Conservation (phyloP, 2,888 invertebrate genomes). For the Phaedon cochleariae region DNA sequence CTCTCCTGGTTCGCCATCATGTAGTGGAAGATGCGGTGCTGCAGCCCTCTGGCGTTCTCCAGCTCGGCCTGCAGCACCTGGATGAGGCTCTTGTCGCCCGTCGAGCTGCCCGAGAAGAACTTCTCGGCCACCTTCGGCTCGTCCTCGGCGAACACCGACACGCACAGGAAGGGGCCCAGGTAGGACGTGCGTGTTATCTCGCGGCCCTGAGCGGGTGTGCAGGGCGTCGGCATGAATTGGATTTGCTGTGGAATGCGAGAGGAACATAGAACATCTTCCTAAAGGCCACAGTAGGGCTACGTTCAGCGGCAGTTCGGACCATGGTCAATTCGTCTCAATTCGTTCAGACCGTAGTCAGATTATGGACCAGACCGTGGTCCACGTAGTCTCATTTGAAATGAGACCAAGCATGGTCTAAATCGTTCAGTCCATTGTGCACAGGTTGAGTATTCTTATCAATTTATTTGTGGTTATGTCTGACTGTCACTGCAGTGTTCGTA, state of each 20-base stretch:
- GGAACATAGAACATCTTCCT: no score
- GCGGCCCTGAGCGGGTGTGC: conserved; percentile 81
- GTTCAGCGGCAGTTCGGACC: no score
- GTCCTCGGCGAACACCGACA: conserved; percentile 94
- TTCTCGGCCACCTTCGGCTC: conserved; percentile 70
- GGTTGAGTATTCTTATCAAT: no score
- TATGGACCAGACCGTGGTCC: no score
- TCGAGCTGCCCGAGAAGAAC: conserved; percentile 66
- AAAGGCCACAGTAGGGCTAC: no score
- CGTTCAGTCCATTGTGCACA: no score
- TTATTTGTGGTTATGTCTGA: no score
- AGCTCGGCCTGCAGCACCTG: conserved; percentile 80
- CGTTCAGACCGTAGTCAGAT: no score
- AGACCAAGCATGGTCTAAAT: no score
- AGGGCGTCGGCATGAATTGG: conserved; percentile 77
- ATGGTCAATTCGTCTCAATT: no score
- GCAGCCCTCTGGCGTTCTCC: conserved; percentile 77
- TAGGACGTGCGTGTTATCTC: conserved; percentile 87
- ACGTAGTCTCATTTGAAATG: no score
- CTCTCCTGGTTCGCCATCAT: conserved; percentile 84
- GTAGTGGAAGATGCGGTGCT: conserved; percentile 85
- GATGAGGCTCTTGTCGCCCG: conserved; percentile 72
- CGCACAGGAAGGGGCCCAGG: conserved; percentile 90
- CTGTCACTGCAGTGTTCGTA: no score
- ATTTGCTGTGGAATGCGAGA: conserved; percentile 61